These are phyloP conservation scores for Phalacrocorax carbo DNA, from an alignment of 2,113 vertebrate genomes.

Conservation along the genomic window DNA sequence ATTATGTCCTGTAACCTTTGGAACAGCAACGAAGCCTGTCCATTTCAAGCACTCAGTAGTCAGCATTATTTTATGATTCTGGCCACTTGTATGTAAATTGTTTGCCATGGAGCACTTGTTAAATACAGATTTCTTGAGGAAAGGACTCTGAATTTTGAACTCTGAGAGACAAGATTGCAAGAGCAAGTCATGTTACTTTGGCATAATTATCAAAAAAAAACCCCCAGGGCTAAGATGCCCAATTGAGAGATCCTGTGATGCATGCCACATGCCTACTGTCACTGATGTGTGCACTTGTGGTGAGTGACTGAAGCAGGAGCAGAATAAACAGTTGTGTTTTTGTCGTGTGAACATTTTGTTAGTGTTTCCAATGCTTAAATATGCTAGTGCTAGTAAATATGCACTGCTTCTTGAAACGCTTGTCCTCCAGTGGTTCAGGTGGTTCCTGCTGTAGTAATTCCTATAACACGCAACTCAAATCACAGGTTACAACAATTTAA, in stretches of 20 bases:
- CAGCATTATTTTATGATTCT: neutral
- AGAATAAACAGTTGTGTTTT: neutral
- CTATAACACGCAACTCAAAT: too few species aligned
- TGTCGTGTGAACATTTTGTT: neutral
- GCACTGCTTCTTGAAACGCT: too few species aligned
- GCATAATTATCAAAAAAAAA: neutral
- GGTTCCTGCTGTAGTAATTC: too few species aligned
- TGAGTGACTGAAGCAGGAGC: neutral
- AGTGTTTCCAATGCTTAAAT: neutral
- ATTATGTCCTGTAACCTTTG: neutral
- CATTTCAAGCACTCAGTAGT: neutral
- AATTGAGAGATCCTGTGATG: accelerated
- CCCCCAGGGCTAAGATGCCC: neutral
- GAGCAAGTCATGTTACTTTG: neutral
- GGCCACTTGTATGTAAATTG: neutral
- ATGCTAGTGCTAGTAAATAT: neutral
- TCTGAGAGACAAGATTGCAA: neutral
- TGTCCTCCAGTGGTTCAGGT: too few species aligned
- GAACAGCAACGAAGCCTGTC: neutral
- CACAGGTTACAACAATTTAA: too few species aligned
- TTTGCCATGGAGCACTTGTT: neutral
- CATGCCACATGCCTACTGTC: neutral
- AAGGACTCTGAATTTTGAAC: neutral
- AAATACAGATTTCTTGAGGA: neutral
- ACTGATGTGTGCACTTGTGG: neutral